These are phyloP conservation scores for Pristionchus fissidentatus DNA, from an alignment of 2,888 invertebrate genomes.

Conservation along the genomic window DNA sequence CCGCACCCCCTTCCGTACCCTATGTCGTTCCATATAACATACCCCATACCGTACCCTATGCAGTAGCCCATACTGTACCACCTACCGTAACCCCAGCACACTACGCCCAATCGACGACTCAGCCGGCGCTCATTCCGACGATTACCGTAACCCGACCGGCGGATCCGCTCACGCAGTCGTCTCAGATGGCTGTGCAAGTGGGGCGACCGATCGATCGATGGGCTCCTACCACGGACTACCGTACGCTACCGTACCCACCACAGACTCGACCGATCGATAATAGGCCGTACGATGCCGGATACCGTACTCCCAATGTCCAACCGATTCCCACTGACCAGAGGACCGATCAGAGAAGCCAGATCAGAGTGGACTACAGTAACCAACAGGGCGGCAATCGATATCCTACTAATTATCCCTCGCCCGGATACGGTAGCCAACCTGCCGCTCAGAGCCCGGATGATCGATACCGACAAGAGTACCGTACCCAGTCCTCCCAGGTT, in stretches of 20 bases:
- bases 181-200: not conserved
- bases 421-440: not conserved
- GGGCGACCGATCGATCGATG: too few species aligned
- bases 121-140: not conserved
- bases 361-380: not conserved
- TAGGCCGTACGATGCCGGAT: not conserved
- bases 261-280: not conserved
- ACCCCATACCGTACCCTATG: too few species aligned
- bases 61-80: not conserved
- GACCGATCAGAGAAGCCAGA: not conserved
- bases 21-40: too few species aligned
- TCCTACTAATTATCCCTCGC: not conserved
- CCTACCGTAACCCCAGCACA: constrained; percentile 50
- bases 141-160: not conserved
- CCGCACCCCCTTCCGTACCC: not conserved
- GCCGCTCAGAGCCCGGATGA: not conserved
- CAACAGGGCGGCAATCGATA: not conserved
- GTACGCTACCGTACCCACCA: not conserved
- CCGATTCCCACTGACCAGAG: too few species aligned
- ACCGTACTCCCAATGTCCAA: not conserved
- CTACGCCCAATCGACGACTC: not conserved
- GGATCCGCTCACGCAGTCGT: not conserved
- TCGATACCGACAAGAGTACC: not conserved
- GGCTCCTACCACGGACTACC: too few species aligned
- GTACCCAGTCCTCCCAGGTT: too few species aligned